These are phyloP conservation scores for Hyperoplus immaculatus DNA, from an alignment of 2,797 vertebrate species.

Conservation along the genomic window DNA sequence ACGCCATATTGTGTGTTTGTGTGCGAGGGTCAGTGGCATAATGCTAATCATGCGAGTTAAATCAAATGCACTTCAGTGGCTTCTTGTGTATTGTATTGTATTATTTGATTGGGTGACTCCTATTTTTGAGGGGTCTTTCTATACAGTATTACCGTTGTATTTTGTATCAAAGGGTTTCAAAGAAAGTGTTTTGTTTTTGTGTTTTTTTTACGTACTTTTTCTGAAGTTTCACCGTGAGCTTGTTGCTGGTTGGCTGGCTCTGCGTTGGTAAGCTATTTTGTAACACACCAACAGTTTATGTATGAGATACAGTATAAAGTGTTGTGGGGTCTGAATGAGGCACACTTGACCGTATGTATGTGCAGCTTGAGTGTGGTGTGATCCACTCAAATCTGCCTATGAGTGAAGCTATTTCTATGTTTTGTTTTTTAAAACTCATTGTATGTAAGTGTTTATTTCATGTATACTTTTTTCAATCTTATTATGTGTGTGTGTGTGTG, in stretches of 20 bases:
- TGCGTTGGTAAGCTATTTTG: constrained; percentile 73
- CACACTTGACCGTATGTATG: constrained; percentile 17
- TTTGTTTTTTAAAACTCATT: constrained; percentile 26
- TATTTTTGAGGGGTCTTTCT: constrained; percentile 50
- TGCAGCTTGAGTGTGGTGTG: constrained; percentile 30
- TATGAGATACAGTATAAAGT: constrained; percentile 37
- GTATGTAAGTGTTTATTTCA: constrained; percentile 50
- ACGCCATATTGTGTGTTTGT: constrained; percentile 23
- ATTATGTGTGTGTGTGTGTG: constrained; percentile 34
- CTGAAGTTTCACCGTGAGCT: constrained; percentile 80
- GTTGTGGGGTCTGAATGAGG: constrained; percentile 52
- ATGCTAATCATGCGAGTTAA: constrained; percentile 43
- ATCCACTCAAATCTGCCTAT: constrained; percentile 41
- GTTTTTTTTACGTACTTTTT: constrained; percentile 50
- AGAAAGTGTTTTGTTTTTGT: constrained; percentile 33
- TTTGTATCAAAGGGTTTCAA: constrained; percentile 71
- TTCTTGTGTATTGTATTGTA: constrained; percentile 46
- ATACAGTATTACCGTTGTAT: constrained; percentile 71
- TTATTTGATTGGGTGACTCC: constrained; percentile 35
- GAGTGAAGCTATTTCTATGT: constrained; percentile 49
- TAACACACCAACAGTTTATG: constrained; percentile 53
- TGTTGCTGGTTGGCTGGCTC: constrained; percentile 94
- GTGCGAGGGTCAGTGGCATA: constrained; percentile 36
- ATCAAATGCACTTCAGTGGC: constrained; percentile 65
- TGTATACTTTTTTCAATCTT: constrained; percentile 43